Evolutionary conservation across 2,797 vertebrate genomes (phyloP), one percentile per base, ranked within the genome.

Genomic region (Acipenser ruthenus): DNA sequence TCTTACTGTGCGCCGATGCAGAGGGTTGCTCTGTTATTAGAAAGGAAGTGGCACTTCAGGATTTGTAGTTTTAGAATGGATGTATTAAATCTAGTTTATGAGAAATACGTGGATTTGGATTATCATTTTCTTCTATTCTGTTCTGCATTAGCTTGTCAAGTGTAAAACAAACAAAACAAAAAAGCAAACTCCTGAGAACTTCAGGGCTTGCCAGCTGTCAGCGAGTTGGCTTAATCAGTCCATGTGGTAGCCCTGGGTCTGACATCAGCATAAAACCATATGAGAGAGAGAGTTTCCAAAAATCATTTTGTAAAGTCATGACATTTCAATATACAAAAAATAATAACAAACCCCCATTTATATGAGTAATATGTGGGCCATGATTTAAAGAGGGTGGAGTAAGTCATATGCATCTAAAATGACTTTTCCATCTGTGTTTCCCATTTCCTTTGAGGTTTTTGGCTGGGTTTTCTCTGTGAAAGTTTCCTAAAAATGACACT

Each of bases 401-500:
- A 70, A 58, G 5, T 79, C 69, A 80, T 66, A 7, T 71, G 61
- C 72, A 70, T 72, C 71, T 72, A 73, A 80, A 79, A 84, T 85
- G 79, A 74, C 74, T 82, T 86, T 78, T 80, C 67, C 84, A 84
- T 79, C 79, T 84, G 81, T 72, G 68, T 75, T 68, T 68, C 62
- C 71, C 70, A n/a, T 56, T 67, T 72, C 72, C 80, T 79, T 63
- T 70, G 65, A 72, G 63, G 37, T 37, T 66, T 63, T 74, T 74
- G 72, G 72, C 72, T 66, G 51, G 0, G 15, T 71, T 64, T 67
- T 64, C 68, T 72, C 72, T 83, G 77, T 77, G 86, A 76, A 81
- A 70, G 75, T 81, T 83, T 82, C 79, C 72, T 76, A 80, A 79
- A 80, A 50, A 78, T 74, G 79, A 81, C 79, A 78, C 82, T 81